Percentiles rank a stretch among this genome's conserved stretches.
Conservation (phyloP, 2,888 invertebrate species). For the Parnassius glacialis region DNA sequence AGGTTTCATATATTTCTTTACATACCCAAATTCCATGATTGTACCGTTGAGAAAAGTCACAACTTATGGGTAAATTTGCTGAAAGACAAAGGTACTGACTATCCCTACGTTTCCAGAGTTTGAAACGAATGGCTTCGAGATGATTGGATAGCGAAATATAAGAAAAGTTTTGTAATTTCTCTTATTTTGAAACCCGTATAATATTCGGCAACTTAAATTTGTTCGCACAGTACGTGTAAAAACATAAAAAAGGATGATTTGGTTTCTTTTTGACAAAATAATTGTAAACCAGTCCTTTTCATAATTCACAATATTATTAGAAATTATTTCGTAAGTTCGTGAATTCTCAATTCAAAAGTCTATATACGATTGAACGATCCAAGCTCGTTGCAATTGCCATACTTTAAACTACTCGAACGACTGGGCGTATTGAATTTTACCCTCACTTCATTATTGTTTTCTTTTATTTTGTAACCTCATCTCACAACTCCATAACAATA, state of each 20-base stretch:
- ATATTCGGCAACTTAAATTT: constrained; percentile 9
- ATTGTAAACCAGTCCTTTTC: too few species aligned
- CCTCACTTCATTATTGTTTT: too few species aligned
- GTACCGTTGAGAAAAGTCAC: too few species aligned
- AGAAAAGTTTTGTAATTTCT: constrained; percentile 16
- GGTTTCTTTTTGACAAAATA: too few species aligned
- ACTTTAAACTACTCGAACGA: background rate
- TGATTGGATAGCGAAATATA: constrained; percentile 19
- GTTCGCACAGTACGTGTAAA: constrained; percentile 1
- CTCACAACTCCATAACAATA: too few species aligned
- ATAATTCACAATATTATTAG: background rate
- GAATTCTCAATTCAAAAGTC: background rate
- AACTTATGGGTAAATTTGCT: too few species aligned
- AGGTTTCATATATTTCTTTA: too few species aligned
- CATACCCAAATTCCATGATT: too few species aligned
- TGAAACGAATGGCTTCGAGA: constrained; percentile 12
- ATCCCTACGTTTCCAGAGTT: background rate
- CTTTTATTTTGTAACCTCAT: too few species aligned
- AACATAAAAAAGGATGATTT: background rate
- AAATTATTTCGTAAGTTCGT: background rate
- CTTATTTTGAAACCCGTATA: constrained; percentile 4
- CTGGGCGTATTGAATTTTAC: too few species aligned
- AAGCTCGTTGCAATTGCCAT: too few species aligned
- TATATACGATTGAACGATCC: background rate
- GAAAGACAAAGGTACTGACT: background rate